Conservation (phyloP, 2,797 vertebrate genomes). For the Varecia variegata region DNA sequence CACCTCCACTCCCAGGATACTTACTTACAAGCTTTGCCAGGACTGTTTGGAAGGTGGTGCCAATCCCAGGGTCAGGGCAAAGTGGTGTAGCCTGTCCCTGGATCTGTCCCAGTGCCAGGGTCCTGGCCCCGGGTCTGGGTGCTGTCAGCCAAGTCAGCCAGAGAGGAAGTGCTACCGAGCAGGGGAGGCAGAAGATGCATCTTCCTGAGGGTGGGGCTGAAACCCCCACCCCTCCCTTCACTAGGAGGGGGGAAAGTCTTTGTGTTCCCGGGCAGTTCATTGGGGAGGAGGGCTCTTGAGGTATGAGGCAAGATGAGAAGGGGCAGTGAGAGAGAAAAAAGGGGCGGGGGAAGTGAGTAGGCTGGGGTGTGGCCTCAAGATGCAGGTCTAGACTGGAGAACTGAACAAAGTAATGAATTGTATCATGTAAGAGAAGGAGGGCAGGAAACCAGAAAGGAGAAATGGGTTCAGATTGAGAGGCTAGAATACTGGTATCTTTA, state of each 20-base stretch:
- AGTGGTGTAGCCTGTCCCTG: background rate
- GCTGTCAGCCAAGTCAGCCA: constrained; percentile 17
- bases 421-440: background rate
- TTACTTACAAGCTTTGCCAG: constrained; percentile 57
- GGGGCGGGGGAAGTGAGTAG: background rate
- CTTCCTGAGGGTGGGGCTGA: constrained; percentile 70
- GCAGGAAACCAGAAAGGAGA: background rate
- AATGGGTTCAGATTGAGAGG: background rate
- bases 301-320: background rate
- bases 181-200: constrained; percentile 47
- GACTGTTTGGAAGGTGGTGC: background rate
- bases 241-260: background rate
- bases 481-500: background rate
- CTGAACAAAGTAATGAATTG: background rate
- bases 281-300: background rate
- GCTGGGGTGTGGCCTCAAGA: constrained; percentile 20
- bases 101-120: background rate
- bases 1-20: background rate
- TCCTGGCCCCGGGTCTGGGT: constrained; percentile 28
- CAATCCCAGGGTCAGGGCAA: background rate
- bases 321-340: background rate
- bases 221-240: constrained; percentile 25
- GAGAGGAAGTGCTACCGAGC: constrained; percentile 69
- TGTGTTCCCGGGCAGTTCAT: background rate
- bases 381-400: constrained; percentile 58